Percentiles rank a stretch among this genome's conserved stretches.
Evolutionary conservation across 2,113 vertebrate species (phyloP).

Genomic region (Panthera uncia): DNA sequence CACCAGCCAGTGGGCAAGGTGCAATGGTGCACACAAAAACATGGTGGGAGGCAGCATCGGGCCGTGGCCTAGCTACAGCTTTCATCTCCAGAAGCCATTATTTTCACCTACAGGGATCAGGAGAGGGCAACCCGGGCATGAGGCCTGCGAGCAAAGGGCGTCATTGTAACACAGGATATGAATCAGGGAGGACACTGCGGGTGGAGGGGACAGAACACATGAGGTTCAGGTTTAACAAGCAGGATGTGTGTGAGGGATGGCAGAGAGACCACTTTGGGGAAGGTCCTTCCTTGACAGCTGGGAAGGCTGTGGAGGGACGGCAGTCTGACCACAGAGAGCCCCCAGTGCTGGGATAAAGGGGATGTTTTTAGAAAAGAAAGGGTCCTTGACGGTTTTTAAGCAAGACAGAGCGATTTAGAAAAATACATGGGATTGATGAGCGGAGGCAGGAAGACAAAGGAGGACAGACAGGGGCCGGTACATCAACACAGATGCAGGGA

Average conservation of each 20-base stretch:
- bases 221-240: not conserved
- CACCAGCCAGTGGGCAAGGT: not conserved
- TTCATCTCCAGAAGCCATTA: not conserved
- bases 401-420: not conserved
- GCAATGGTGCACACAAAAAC: not conserved
- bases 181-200: not conserved
- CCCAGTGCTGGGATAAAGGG: rapidly evolving
- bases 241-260: not conserved
- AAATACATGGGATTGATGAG: not conserved
- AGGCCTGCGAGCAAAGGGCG: not conserved
- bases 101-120: not conserved
- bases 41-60: not conserved
- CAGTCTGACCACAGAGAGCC: not conserved
- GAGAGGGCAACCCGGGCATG: not conserved
- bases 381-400: not conserved
- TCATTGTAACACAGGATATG: too few relatives aligned
- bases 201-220: not conserved
- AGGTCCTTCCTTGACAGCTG: not conserved
- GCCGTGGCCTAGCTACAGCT: not conserved
- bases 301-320: not conserved
- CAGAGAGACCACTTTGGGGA: not conserved
- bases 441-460: not conserved
- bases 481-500: not conserved
- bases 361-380: not conserved
- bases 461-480: not conserved